A percentile compares a stretch with the other conserved stretches of the same genome.
Evolutionary conservation across 64 coral and sea anemone genomes (phyloP).

Genomic region (Cladopsammia gracilis): DNA sequence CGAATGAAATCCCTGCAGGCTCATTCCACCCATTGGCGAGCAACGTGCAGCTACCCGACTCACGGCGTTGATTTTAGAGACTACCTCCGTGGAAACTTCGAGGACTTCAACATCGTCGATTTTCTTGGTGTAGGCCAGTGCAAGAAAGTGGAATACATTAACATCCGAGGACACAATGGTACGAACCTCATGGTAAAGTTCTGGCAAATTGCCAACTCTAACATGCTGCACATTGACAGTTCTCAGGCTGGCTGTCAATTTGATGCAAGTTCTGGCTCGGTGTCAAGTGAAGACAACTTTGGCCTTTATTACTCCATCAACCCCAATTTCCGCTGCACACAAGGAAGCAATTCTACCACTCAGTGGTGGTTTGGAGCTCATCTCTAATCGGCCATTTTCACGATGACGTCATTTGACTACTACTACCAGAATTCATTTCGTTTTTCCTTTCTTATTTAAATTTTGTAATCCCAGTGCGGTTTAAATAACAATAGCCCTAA

Average conservation of each 20-base stretch:
- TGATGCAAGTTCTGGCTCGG: slow-evolving; percentile 6
- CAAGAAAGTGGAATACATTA: slow-evolving; percentile 70
- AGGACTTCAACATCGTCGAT: slow-evolving; percentile 43
- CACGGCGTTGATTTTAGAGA: slow-evolving; percentile 13
- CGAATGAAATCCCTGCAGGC: too few species aligned
- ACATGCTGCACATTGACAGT: slow-evolving; percentile 52
- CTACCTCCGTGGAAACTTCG: slow-evolving; percentile 56
- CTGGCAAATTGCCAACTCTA: slow-evolving; percentile 12
- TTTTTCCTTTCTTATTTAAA: too few species aligned
- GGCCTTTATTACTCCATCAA: background rate
- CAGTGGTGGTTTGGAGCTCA: slow-evolving; percentile 40
- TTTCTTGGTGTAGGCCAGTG: slow-evolving; percentile 35
- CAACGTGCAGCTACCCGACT: slow-evolving; percentile 49
- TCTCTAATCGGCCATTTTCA: too few species aligned
- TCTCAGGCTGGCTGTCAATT: slow-evolving; percentile 1
- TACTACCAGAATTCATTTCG: too few species aligned
- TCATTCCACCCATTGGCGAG: background rate
- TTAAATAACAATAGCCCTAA: too few species aligned
- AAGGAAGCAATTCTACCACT: background rate
- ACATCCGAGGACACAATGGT: slow-evolving; percentile 57
- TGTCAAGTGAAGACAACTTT: background rate
- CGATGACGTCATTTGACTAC: too few species aligned
- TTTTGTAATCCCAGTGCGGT: too few species aligned
- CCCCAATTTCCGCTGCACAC: slow-evolving; percentile 6
- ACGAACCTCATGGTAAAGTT: slow-evolving; percentile 19